Base-by-base conservation (phyloP, 1,140 invertebrate genomes). In the Cotesia glomerata region DNA sequence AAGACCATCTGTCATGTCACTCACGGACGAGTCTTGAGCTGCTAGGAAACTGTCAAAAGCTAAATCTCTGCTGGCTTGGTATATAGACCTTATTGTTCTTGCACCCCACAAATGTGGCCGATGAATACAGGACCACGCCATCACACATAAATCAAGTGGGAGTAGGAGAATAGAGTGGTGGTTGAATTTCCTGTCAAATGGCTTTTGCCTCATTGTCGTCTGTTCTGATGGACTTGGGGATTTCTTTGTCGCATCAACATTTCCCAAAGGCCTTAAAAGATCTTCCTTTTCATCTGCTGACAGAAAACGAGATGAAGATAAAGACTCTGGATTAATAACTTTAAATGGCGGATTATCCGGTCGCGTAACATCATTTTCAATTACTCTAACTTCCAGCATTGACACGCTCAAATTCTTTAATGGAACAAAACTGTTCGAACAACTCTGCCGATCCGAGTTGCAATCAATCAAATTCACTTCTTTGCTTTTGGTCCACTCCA, bases 91-190 rank as follows among this genome's bases (percentile, higher is more conserved):
- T 0, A 86, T 54, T 0, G 83, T 85, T 11, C 77, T 76, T 0
- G 72, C 69, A 5, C 82, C 77, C 86, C 85, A 86, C 2, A 73
- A 69, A 3, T 71, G 59, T 0, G 85, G 86, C 64, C 87, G 82
- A 35, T 85, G 81, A 45, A 87, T 82, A 59, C 82, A 77, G 0
- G 84, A 80, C 86, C 86, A 87, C 0, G 85, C 84, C 70, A 87
- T 85, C 0, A 85, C 69, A 52, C 84, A 86, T 35, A 87, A 74
- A 74, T 86, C 84, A 4, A 87, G 58, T 0, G 85, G 79, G 34
- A 79, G 74, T 0, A 69, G 54, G 0, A 85, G 5, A 0, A 75
- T 61, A 0, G 78, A 58, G 16, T 80, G 64, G 0, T 74, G 69
- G n/a, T 78, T 75, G 71, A 82, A 81, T 49, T 71, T 78, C 0